Evolutionary conservation across 2,888 invertebrate species (phyloP).

Genomic region (Ornithoptera priamus): DNA sequence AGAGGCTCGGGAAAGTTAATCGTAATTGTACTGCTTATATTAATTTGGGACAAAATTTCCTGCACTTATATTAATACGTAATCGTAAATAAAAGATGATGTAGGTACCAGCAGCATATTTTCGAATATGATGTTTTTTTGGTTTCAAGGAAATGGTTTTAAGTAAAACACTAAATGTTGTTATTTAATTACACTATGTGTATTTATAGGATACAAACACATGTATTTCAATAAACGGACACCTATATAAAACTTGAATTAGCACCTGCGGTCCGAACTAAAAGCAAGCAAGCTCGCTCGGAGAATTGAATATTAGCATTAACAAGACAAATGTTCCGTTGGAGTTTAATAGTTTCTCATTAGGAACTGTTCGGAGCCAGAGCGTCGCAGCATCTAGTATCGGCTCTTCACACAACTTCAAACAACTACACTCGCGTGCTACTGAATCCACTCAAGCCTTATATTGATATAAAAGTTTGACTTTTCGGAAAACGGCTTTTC

Average conservation of each 20-base stretch:
- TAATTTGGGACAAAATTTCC: background rate
- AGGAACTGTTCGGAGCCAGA: constrained; percentile 45
- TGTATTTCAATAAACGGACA: background rate
- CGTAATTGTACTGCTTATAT: background rate
- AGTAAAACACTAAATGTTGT: no score
- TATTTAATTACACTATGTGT: background rate
- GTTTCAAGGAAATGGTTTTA: no score
- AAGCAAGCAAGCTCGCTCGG: constrained; percentile 40
- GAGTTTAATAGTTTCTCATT: constrained; percentile 74
- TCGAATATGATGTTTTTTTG: no score
- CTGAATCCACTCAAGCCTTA: no score
- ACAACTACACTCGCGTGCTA: constrained; percentile 31
- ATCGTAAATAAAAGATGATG: no score
- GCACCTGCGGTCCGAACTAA: constrained; percentile 18
- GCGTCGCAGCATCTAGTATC: constrained; percentile 43
- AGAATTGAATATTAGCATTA: constrained; percentile 71
- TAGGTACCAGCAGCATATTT: no score
- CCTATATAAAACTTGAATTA: constrained; percentile 8
- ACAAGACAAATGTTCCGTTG: constrained; percentile 67
- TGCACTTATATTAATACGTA: no score
- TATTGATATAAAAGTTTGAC: no score
- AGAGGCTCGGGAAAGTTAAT: background rate
- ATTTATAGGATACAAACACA: background rate
- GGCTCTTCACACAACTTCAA: constrained; percentile 48
- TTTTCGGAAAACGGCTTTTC: no score